Conservation (phyloP, 2,113 vertebrate species). For the Numenius arquata region DNA sequence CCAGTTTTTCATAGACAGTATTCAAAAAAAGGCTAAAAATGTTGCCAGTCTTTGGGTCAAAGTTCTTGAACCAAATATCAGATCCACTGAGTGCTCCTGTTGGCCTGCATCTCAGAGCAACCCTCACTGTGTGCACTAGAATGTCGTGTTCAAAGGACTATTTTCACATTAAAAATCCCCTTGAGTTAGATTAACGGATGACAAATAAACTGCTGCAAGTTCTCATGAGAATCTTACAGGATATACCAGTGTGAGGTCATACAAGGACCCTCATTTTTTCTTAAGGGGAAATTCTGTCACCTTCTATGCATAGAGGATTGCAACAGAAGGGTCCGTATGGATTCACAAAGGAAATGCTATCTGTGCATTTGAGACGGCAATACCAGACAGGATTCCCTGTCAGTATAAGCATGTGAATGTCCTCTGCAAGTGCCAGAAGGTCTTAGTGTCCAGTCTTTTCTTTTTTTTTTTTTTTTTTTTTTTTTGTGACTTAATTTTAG, state of each 20-base stretch:
- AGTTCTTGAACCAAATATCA: neutral
- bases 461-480: neutral
- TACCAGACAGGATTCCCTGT: neutral
- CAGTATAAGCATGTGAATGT: neutral
- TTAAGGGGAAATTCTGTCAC: neutral
- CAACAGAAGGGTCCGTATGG: neutral
- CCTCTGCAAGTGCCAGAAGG: neutral
- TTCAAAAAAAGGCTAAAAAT: neutral
- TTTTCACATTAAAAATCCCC: neutral
- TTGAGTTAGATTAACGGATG: neutral
- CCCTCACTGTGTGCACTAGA: neutral
- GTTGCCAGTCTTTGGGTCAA: neutral
- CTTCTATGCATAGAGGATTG: neutral
- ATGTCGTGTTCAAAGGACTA: neutral
- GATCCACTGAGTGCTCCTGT: no score
- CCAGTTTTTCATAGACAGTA: neutral
- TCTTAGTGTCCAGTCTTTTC: neutral
- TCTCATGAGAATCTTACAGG: neutral
- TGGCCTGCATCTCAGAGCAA: neutral
- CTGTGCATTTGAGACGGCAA: neutral
- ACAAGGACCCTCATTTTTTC: neutral
- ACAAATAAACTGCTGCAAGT: neutral
- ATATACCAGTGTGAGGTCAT: neutral
- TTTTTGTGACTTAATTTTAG: neutral
- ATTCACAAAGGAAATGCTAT: neutral